phyloP scores from a whole-genome alignment of 1,140 invertebrate species.

The Ceratitis capitata region DNA sequence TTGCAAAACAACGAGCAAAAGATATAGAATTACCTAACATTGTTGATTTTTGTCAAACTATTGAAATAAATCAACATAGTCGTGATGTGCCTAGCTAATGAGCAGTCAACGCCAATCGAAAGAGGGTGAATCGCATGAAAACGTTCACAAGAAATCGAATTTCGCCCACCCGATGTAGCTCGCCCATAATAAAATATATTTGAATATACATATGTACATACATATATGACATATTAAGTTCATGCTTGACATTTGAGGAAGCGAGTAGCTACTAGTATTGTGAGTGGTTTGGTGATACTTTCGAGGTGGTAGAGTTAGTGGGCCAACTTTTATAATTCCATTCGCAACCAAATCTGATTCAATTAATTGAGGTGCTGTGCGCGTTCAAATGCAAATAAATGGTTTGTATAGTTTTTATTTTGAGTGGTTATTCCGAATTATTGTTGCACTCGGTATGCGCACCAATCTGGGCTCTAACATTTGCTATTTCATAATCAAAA shows the following conservation, averaged over 20 bases:
- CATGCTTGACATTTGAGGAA: no score
- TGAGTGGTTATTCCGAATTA: not conserved
- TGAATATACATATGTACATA: not conserved
- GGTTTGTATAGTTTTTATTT: not conserved
- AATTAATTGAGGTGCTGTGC: constrained; percentile 4
- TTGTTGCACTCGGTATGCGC: not conserved
- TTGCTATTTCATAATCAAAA: not conserved
- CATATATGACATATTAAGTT: no score
- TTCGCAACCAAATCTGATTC: not conserved
- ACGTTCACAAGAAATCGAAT: not conserved
- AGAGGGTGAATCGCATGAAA: not conserved
- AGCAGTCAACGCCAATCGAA: constrained; percentile 1
- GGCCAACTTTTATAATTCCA: not conserved
- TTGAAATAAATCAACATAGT: not conserved
- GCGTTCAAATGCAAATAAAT: constrained; percentile 14
- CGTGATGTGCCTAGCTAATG: not conserved
- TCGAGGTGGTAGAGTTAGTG: not conserved
- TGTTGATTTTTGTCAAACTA: not conserved
- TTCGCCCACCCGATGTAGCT: not conserved
- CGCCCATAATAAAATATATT: not conserved
- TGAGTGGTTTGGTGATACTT: not conserved
- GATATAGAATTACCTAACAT: not conserved
- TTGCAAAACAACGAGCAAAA: not conserved
- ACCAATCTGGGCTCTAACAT: not conserved
- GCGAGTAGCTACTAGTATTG: not conserved